Base-by-base conservation (phyloP, 2,113 vertebrate species). In the Gymnocephalus cernua region DNA sequence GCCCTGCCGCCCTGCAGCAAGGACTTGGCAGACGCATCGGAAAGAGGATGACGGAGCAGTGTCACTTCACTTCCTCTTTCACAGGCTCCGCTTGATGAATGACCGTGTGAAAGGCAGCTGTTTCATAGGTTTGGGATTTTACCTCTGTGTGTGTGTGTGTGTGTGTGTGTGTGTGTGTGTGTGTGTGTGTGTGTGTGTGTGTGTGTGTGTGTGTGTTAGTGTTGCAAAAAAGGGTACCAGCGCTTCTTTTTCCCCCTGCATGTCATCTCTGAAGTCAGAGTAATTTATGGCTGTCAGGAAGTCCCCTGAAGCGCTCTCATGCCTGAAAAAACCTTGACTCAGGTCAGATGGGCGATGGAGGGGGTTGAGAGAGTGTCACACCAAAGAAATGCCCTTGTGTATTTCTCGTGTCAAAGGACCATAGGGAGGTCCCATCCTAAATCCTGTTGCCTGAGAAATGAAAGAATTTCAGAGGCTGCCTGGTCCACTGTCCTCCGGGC, bases 1-100 rank as follows among this genome's bases (percentile, higher is more conserved):
- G 72, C 74, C 54, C 70, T 0, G 65, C 56, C 54, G 74, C 65
- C 74, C 69, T 10, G 75, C 88, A 67, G 66, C 82, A 48, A 65
- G 70, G 79, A 75, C 77, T 82, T 92, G 90, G 91, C 92, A 87
- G 86, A 83, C 44, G 77, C 62, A 29, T 75, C 76, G 89, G 89
- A 91, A 93, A 88, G 77, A 86, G 71, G 79, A 86, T 85, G 86
- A 88, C n/a, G 71, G 57, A 23, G 64, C 86, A 51, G 66, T 89
- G 88, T 91, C 92, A 90, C 71, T 80, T 78, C 66, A 83, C 80
- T 90, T 93, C 90, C 90, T 89, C 73, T 82, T 80, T 86, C 79
- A 65, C 83, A 74, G 80, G 70, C 76, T 76, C 58, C 3, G 74
- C 61, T 71, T 91, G 87, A 90, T 91, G 77, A 84, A 92, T 85